These are phyloP conservation scores for Paracyclopina nana DNA, from an alignment of 1,140 invertebrate genomes.

Conservation along the genomic window DNA sequence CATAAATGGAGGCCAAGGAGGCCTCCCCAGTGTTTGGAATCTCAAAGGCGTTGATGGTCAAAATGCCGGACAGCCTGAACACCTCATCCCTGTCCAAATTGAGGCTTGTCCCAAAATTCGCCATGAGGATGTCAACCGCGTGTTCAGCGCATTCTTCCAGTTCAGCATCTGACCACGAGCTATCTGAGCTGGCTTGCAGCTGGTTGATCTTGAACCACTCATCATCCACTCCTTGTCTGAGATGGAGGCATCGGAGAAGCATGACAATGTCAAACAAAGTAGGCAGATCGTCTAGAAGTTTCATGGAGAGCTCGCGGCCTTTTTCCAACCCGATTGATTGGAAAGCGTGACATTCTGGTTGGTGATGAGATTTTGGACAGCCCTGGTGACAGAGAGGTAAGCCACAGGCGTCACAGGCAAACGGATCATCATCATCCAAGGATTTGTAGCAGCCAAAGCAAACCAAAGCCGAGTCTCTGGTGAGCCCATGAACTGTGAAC, in stretches of 20 bases:
- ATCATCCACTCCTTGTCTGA: neutral
- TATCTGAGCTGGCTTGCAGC: no score
- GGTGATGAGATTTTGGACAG: neutral
- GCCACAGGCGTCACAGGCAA: neutral
- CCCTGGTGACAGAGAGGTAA: neutral
- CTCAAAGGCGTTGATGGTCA: conserved; percentile 61
- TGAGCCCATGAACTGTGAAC: neutral
- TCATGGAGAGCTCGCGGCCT: neutral
- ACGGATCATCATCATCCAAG: neutral
- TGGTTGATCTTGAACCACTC: neutral
- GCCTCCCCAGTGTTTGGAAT: conserved; percentile 31
- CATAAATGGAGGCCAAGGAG: conserved; percentile 34
- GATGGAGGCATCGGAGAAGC: conserved; percentile 3
- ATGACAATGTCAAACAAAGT: conserved; percentile 2
- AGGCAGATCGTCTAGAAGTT: neutral
- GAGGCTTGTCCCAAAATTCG: no score
- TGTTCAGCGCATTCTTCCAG: neutral
- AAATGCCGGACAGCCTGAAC: conserved; percentile 44
- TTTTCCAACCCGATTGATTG: neutral
- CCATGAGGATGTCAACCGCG: neutral
- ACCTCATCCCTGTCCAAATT: conserved; percentile 49
- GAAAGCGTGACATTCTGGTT: conserved; percentile 1
- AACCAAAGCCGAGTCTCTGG: conserved; percentile 4
- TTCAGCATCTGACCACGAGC: no score
- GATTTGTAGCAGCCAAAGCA: conserved; percentile 7